phyloP scores from a whole-genome alignment of 2,113 vertebrate genomes.

The Acinonyx jubatus region DNA sequence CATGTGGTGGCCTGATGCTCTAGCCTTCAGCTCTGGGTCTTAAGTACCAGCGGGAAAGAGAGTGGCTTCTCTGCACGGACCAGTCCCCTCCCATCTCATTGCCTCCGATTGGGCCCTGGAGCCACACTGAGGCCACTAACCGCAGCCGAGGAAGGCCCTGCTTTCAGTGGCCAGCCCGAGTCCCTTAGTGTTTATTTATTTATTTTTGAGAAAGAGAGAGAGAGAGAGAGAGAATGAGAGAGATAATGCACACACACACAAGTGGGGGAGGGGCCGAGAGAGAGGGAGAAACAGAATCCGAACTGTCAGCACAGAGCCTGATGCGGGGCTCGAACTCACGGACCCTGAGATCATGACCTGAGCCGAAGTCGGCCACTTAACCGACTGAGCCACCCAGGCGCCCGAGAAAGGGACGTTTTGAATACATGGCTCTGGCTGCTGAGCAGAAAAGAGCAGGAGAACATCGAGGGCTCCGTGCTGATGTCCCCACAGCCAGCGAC shows the following conservation, averaged over 20 bases:
- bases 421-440: accelerated
- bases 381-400: too few relatives aligned
- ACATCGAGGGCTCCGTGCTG: accelerated
- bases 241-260: too few relatives aligned
- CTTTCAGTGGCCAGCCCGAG: background rate
- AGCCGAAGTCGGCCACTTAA: too few relatives aligned
- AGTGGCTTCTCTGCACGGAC: background rate
- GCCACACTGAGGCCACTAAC: accelerated
- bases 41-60: background rate
- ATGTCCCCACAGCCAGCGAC: background rate
- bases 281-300: too few relatives aligned
- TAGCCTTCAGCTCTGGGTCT: background rate
- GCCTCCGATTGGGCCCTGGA: accelerated
- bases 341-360: too few relatives aligned
- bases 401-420: background rate
- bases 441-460: background rate
- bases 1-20: accelerated
- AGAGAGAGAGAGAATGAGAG: too few relatives aligned
- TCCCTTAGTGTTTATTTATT: too few relatives aligned
- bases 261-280: too few relatives aligned
- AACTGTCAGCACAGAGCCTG: too few relatives aligned
- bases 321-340: too few relatives aligned
- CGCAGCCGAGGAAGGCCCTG: background rate
- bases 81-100: background rate
- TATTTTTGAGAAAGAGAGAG: too few relatives aligned